These are phyloP conservation scores for Patella ulyssiponensis DNA, from an alignment of 2,888 invertebrate genomes.

Conservation along the genomic window DNA sequence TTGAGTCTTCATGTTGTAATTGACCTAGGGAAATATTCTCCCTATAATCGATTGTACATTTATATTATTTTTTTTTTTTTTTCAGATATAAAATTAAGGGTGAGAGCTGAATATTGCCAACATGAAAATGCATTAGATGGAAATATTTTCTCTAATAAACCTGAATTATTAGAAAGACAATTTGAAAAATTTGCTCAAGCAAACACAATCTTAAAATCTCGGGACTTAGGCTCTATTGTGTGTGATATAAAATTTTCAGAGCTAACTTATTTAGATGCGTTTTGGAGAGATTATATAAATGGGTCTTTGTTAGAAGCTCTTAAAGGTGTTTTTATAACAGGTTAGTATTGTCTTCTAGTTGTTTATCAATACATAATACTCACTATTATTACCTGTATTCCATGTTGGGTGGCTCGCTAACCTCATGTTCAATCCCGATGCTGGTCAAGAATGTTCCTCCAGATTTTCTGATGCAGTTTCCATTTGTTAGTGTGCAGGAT, in stretches of 20 bases:
- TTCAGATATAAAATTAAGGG: constrained; percentile 65
- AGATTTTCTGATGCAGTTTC: too few relatives aligned
- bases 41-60: not conserved
- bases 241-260: constrained; percentile 71
- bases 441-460: too few relatives aligned
- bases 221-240: constrained; percentile 67
- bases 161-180: constrained; percentile 61
- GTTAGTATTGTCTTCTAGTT: constrained; percentile 33
- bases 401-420: not conserved
- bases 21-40: not conserved
- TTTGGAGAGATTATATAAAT: constrained; percentile 70
- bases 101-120: constrained; percentile 64
- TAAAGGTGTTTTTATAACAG: constrained; percentile 66
- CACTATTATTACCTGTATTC: not conserved
- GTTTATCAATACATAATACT: too few relatives aligned
- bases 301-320: constrained; percentile 67
- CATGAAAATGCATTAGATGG: constrained; percentile 60
- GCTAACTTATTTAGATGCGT: constrained; percentile 69
- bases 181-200: constrained; percentile 68
- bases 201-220: constrained; percentile 64
- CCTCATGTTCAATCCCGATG: too few relatives aligned
- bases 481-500: too few relatives aligned
- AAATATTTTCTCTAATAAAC: constrained; percentile 62
- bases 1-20: too few relatives aligned
- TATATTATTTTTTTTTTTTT: constrained; percentile 16